phyloP scores from a whole-genome alignment of 2,797 vertebrate species.

The Pangasius krempfi region DNA sequence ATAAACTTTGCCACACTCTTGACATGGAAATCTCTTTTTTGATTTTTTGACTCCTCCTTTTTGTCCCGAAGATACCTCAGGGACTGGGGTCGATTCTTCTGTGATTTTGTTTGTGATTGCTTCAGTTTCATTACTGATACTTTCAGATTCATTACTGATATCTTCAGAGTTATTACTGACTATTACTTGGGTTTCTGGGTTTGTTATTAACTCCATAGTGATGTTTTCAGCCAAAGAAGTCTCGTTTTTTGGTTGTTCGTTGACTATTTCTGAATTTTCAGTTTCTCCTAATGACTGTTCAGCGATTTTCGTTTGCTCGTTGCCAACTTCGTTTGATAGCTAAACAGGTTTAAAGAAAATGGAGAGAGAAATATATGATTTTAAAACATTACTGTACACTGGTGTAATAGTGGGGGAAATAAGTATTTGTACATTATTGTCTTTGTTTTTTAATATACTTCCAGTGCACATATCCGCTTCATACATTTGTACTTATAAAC shows the following conservation, averaged over 20 bases:
- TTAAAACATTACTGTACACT: neutral
- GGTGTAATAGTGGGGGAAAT: neutral
- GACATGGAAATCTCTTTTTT: constrained; percentile 39
- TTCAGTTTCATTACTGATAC: constrained; percentile 13
- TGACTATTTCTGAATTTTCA: neutral
- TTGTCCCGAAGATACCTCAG: constrained; percentile 3
- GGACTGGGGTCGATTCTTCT: neutral
- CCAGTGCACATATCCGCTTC: no score
- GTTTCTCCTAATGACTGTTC: constrained; percentile 19
- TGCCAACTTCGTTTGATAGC: neutral
- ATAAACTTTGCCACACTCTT: constrained; percentile 48
- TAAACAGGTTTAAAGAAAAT: constrained; percentile 21
- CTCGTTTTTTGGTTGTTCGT: neutral
- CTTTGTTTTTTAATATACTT: no score
- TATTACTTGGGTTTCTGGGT: constrained; percentile 14
- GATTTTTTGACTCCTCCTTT: neutral
- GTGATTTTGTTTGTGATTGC: neutral
- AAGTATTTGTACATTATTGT: neutral
- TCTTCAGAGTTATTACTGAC: neutral
- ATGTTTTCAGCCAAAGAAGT: neutral
- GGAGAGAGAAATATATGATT: neutral
- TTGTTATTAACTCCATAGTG: neutral
- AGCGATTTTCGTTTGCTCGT: neutral
- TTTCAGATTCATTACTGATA: neutral
- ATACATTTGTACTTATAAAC: no score